Evolutionary conservation across 2,797 vertebrate species (phyloP), one percentile per base, ranked within the genome.

Genomic region (Erithacus rubecula): DNA sequence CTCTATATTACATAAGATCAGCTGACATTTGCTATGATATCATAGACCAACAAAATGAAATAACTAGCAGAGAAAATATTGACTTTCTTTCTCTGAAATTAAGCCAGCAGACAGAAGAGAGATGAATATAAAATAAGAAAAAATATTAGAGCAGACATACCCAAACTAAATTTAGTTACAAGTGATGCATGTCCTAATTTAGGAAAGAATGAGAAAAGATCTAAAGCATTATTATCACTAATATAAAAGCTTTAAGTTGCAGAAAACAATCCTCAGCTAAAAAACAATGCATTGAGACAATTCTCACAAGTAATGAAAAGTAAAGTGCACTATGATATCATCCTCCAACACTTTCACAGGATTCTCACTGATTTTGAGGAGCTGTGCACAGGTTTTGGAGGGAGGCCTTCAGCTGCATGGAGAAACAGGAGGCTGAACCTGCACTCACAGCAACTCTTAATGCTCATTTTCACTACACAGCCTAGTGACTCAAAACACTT

Each of bases 51-150:
- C 58, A 88, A 94, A 95, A 91, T 83, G 60, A 93, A 96, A 89
- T 71, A 93, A 91, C 71, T 93, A 4, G 10, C 69, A 94, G 87
- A 90, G 89, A 94, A 96, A 96, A 96, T 95, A 96, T 93, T 95
- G 62, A 93, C 89, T 96, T 93, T 91, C 71, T 95, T 89, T 44
- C 24, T 76, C 82, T 96, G 94, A 96, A 87, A 90, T 72, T 32
- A 92, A 95, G 94, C 91, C 96, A 96, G 70, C 92, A 96, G 94
- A 92, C 82, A 89, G 87, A 92, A 78, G n/a, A 87, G 62, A 88
- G 76, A 75, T 81, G 84, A 92, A 93, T 90, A 94, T 52, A 72
- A 95, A 96, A 91, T 88, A 78, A 86, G 89, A 94, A 78, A 93
- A 93, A 96, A 88, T 82, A 69, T 86, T 55, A 59, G 21, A 89